Evolutionary conservation across 2,888 invertebrate genomes (phyloP).

Genomic region (Listrodromus nycthemerus): DNA sequence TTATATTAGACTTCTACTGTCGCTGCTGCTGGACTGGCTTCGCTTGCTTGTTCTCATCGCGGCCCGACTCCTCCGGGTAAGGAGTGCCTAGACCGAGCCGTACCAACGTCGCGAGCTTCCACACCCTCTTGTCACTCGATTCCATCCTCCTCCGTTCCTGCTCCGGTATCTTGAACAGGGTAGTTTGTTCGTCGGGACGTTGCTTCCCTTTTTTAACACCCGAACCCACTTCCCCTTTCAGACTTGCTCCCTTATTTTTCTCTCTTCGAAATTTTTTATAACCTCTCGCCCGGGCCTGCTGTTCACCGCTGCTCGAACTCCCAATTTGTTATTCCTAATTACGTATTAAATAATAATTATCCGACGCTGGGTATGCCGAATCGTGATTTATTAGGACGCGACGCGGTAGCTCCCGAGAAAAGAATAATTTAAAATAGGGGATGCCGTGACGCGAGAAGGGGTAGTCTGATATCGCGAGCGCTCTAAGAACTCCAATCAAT

Average conservation of each 20-base stretch:
- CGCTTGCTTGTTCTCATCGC: slow-evolving; percentile 64
- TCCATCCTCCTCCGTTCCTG: slow-evolving; percentile 55
- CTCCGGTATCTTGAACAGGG: slow-evolving; percentile 67
- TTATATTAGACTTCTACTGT: slow-evolving; percentile 81
- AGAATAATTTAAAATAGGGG: slow-evolving; percentile 69
- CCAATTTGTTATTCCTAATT: slow-evolving; percentile 81
- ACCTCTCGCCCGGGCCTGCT: slow-evolving; percentile 31
- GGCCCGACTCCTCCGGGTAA: slow-evolving; percentile 54
- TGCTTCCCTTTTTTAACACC: slow-evolving; percentile 16
- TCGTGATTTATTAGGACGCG: slow-evolving; percentile 71
- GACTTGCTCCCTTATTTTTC: slow-evolving; percentile 24
- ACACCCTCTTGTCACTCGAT: slow-evolving; percentile 57
- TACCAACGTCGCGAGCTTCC: slow-evolving; percentile 31
- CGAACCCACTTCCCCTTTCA: slow-evolving; percentile 53
- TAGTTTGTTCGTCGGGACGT: slow-evolving; percentile 68
- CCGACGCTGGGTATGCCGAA: slow-evolving; percentile 66
- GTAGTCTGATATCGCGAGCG: slow-evolving; percentile 17
- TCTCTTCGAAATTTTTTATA: slow-evolving; percentile 49
- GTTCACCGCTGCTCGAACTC: slow-evolving; percentile 36
- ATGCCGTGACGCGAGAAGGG: slow-evolving; percentile 23
- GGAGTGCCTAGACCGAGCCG: slow-evolving; percentile 49
- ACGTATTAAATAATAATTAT: slow-evolving; percentile 80
- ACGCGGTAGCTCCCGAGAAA: slow-evolving; percentile 44
- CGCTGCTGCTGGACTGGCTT: slow-evolving; percentile 62
- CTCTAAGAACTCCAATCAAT: slow-evolving; percentile 16